Evolutionary conservation across 2,888 invertebrate species (phyloP).

Genomic region (Pollenia amentaria): DNA sequence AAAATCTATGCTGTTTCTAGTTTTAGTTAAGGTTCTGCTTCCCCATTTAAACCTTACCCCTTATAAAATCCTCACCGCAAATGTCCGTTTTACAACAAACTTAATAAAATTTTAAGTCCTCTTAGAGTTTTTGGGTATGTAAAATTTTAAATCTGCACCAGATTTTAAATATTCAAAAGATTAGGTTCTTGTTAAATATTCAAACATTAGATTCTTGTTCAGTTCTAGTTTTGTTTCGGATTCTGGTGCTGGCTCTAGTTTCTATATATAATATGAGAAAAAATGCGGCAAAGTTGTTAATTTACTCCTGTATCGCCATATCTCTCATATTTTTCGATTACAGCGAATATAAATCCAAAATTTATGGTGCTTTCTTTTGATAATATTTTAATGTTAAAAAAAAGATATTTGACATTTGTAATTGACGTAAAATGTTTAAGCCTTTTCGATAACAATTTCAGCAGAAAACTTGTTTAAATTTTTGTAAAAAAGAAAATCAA

Average conservation of each 20-base stretch:
- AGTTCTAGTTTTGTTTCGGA: too few species aligned
- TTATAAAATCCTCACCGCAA: not conserved
- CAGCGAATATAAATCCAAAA: not conserved
- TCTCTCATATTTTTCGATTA: too few species aligned
- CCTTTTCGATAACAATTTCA: not conserved
- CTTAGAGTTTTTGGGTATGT: not conserved
- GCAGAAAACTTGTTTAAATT: not conserved
- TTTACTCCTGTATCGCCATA: too few species aligned
- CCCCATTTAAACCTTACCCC: too few species aligned
- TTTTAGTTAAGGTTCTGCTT: too few species aligned
- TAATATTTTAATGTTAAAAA: not conserved
- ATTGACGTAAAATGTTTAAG: not conserved
- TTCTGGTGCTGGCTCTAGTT: too few species aligned
- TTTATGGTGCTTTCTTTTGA: not conserved
- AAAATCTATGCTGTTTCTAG: too few species aligned
- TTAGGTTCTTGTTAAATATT: too few species aligned
- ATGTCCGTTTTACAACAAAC: constrained; percentile 22
- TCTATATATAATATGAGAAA: too few species aligned
- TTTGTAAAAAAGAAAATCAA: not conserved
- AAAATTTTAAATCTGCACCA: not conserved
- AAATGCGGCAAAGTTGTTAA: too few species aligned
- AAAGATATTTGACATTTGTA: not conserved
- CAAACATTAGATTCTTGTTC: too few species aligned
- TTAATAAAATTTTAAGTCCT: constrained; percentile 14
- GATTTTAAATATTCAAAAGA: too few species aligned